Conservation (phyloP, 2,113 vertebrate genomes). For the Phylloscopus trochilus region DNA sequence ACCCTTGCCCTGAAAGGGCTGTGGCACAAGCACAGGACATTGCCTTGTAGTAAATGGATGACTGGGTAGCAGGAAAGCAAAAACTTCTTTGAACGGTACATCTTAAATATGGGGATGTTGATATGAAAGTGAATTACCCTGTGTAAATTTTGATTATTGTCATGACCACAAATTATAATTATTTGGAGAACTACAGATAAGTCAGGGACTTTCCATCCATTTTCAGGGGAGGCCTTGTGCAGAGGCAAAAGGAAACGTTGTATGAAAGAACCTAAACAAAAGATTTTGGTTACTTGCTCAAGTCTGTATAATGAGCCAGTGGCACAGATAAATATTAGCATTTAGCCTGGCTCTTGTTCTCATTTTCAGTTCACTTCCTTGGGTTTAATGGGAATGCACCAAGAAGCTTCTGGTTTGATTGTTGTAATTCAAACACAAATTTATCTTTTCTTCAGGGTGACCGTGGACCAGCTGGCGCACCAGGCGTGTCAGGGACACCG, state of each 20-base stretch:
- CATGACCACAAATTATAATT: not conserved
- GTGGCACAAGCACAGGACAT: not conserved
- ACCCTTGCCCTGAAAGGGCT: not conserved
- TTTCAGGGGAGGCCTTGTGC: not conserved
- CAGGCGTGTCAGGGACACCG: conserved; percentile 74
- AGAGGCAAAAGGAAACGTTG: not conserved
- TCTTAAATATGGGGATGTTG: not conserved
- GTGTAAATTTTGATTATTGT: not conserved
- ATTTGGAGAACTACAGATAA: not conserved
- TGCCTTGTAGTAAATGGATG: not conserved
- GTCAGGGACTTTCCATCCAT: not conserved
- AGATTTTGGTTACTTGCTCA: not conserved
- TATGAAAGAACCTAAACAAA: not conserved
- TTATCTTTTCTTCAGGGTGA: conserved; percentile 79
- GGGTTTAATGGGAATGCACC: not conserved
- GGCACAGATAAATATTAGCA: not conserved
- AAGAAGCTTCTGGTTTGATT: not conserved
- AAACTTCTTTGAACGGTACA: not conserved
- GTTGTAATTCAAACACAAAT: not conserved
- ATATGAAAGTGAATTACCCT: not conserved
- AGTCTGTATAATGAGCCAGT: not conserved
- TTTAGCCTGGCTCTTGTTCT: not conserved
- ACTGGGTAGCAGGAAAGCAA: not conserved
- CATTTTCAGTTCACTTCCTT: not conserved
- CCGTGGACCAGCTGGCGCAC: conserved; percentile 77